Conservation (phyloP, 1,140 invertebrate genomes). For the Diploscapter pachys region DNA sequence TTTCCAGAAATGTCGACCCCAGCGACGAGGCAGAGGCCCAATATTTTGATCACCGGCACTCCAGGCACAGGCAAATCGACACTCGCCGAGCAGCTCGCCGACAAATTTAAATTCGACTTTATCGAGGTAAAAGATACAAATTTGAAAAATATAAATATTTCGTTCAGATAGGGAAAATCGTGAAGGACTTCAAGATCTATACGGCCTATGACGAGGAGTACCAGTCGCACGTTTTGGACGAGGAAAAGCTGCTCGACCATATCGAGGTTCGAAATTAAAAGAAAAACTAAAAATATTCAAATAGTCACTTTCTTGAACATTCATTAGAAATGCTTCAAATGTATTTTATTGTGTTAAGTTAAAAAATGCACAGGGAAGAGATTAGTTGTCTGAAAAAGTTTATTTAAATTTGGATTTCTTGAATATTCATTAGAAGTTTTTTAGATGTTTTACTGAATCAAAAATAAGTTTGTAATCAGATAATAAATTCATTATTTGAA, state of each 20-base stretch:
- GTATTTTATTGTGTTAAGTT: too few relatives aligned
- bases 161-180: conserved; percentile 57
- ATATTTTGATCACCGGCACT: conserved; percentile 68
- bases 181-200: conserved; percentile 25
- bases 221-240: conserved; percentile 81
- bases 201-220: conserved; percentile 79
- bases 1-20: conserved; percentile 23
- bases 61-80: conserved; percentile 89
- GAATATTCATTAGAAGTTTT: neutral
- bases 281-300: neutral
- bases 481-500: neutral
- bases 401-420: too few relatives aligned
- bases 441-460: neutral
- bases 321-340: too few relatives aligned
- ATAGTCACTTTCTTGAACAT: neutral
- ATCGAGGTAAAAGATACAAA: conserved; percentile 16
- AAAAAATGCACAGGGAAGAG: too few relatives aligned
- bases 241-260: conserved; percentile 74
- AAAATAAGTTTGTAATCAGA: neutral
- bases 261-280: conserved; percentile 31
- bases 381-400: too few relatives aligned
- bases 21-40: conserved; percentile 34
- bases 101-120: conserved; percentile 25
- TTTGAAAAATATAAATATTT: conserved; percentile 70
- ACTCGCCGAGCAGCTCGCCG: conserved; percentile 67